These are phyloP conservation scores for Rhinoderma darwinii DNA, from an alignment of 2,113 vertebrate species.

Conservation along the genomic window DNA sequence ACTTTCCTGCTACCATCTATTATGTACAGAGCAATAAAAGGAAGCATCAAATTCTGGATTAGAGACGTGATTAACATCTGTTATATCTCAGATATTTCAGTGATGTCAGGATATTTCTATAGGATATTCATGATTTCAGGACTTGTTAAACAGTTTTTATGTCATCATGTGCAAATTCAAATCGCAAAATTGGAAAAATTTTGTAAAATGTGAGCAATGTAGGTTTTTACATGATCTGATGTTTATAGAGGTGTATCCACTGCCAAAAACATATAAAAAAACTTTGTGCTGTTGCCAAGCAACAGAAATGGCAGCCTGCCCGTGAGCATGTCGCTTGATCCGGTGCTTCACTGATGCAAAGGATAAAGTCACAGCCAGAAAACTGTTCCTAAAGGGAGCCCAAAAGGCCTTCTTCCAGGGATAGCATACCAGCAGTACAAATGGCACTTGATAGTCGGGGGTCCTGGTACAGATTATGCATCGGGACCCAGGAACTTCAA, in stretches of 20 bases:
- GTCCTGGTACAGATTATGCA: too few relatives aligned
- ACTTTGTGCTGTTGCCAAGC: background rate
- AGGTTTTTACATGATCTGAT: background rate
- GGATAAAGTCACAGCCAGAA: too few relatives aligned
- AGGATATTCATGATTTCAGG: background rate
- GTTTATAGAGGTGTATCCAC: background rate
- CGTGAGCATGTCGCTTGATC: too few relatives aligned
- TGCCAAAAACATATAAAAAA: background rate
- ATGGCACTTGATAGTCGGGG: too few relatives aligned
- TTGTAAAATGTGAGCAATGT: background rate
- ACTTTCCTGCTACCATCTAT: slow-evolving; percentile 10
- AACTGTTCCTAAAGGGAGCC: too few relatives aligned
- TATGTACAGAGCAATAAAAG: background rate
- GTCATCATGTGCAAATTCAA: too few relatives aligned
- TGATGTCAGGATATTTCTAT: background rate
- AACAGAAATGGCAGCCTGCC: too few relatives aligned
- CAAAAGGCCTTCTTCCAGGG: background rate
- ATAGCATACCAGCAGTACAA: background rate
- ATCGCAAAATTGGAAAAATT: background rate
- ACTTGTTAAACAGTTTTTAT: background rate
- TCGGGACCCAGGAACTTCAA: too few relatives aligned
- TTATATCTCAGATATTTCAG: background rate
- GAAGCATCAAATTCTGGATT: background rate
- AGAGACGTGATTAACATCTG: background rate
- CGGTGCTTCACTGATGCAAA: too few relatives aligned